Conservation (phyloP, 1,140 invertebrate species). For the Tetraneura akinire region DNA sequence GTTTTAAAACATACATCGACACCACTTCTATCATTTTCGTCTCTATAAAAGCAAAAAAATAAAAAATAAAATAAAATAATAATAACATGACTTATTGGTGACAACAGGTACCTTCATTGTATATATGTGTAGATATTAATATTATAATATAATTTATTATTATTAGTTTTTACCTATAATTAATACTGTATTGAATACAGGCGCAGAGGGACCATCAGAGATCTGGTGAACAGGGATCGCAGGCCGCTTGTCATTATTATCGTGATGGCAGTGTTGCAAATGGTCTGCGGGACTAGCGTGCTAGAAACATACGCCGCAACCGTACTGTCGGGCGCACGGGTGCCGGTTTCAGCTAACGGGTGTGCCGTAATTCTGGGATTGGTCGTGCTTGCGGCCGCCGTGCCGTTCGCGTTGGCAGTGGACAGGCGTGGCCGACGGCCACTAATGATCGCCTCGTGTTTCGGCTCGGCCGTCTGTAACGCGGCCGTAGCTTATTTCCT, state of each 20-base stretch:
- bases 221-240: constrained; percentile 61
- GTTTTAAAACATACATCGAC: not conserved
- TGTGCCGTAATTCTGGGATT: constrained; percentile 69
- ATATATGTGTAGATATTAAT: too few relatives aligned
- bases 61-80: not conserved
- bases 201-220: not conserved
- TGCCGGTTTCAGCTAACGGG: constrained; percentile 62
- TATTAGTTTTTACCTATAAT: too few relatives aligned
- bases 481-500: constrained; percentile 54
- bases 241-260: constrained; percentile 68
- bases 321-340: constrained; percentile 68
- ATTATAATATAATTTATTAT: too few relatives aligned
- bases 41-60: too few relatives aligned
- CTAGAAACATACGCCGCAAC: constrained; percentile 74
- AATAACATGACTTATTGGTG: not conserved
- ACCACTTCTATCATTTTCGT: not conserved
- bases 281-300: constrained; percentile 75
- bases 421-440: constrained; percentile 72
- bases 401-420: constrained; percentile 67
- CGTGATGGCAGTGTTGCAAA: constrained; percentile 72
- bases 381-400: constrained; percentile 69
- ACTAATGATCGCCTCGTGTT: constrained; percentile 67
- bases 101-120: too few relatives aligned
- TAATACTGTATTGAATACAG: too few relatives aligned
- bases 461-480: constrained; percentile 61